phyloP scores from a whole-genome alignment of 2,797 vertebrate species.

The Chelon auratus region DNA sequence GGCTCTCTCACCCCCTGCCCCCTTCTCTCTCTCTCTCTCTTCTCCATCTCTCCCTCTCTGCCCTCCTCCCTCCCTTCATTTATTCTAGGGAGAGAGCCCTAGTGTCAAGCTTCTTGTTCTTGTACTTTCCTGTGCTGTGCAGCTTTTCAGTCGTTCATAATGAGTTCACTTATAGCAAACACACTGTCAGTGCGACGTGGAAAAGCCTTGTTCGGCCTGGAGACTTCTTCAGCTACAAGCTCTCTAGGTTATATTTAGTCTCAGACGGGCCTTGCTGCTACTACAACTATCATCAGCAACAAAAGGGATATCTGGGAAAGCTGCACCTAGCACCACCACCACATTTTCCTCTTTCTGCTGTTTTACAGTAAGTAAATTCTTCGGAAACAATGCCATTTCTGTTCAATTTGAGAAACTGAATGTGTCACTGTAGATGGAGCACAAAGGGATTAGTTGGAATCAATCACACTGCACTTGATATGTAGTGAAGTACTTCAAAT shows the following conservation, averaged over 20 bases:
- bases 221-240: constrained; percentile 50
- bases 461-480: constrained; percentile 47
- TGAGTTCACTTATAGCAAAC: constrained; percentile 71
- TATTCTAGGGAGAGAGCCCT: constrained; percentile 70
- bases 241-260: constrained; percentile 80
- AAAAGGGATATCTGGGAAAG: constrained; percentile 71
- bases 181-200: constrained; percentile 64
- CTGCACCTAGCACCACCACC: constrained; percentile 45
- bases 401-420: constrained; percentile 36
- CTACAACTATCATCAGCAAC: constrained; percentile 71
- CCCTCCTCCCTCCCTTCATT: constrained; percentile 63
- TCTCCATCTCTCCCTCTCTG: constrained; percentile 36
- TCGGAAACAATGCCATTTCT: constrained; percentile 58
- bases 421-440: constrained; percentile 28
- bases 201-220: constrained; percentile 67
- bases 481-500: constrained; percentile 36
- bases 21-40: constrained; percentile 30
- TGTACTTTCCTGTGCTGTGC: constrained; percentile 61
- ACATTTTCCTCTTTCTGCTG: constrained; percentile 50
- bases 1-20: constrained; percentile 35
- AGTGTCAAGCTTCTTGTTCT: constrained; percentile 70
- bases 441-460: constrained; percentile 45
- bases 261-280: constrained; percentile 54
- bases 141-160: constrained; percentile 61
- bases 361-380: constrained; percentile 74